Base-by-base conservation (phyloP, 2,797 vertebrate species). In the Phalloptychus januarius region DNA sequence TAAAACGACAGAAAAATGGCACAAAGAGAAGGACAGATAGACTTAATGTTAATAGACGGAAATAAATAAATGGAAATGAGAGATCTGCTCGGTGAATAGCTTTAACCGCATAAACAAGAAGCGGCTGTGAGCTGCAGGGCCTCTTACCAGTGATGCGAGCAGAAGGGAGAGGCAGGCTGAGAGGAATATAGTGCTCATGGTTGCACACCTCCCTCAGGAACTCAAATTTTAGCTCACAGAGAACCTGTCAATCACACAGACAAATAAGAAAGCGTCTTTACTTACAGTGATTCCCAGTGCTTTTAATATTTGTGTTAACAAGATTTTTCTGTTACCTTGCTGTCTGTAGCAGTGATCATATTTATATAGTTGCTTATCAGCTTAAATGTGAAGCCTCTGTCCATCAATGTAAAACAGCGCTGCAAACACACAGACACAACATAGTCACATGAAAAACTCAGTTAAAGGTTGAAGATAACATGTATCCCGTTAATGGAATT, bases 171-270 rank as follows among this genome's bases (percentile, higher is more conserved):
- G 98, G 98, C 79, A 99, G 95, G 88, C 98, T 99, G 83, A 99
- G 94, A 61, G 97, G 97, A 80, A 99, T 97, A 86, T 98, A 99
- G 90, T 99, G 98, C 83, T 99, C 98, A 1, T 99, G 96, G 88
- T 98, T 98, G 86, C 98, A 99, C 79, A 99, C 97, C 88, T 99
- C 98, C 92, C 97, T 96, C 82, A 99, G 94, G 90, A 99, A 99
- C 79, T 99, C 98, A 92, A 99, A 99, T 90, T 99, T 99, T 90
- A 97, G 95, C 87, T 97, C 97, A 83, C 96, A 97, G 86, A 99
- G 91, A 52, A 93, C 94, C 98, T 99, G 87, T 4, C 23, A 65
- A 45, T 65, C 42, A 79, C 67, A 80, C 67, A 77, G 65, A 16
- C 45, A 28, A 63, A 42, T 28, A 13, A 13, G 20, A 40, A 40